A percentile compares a stretch with the other conserved stretches of the same genome.
Evolutionary conservation across 2,888 invertebrate genomes (phyloP).

Genomic region (Synergus gifuensis): DNA sequence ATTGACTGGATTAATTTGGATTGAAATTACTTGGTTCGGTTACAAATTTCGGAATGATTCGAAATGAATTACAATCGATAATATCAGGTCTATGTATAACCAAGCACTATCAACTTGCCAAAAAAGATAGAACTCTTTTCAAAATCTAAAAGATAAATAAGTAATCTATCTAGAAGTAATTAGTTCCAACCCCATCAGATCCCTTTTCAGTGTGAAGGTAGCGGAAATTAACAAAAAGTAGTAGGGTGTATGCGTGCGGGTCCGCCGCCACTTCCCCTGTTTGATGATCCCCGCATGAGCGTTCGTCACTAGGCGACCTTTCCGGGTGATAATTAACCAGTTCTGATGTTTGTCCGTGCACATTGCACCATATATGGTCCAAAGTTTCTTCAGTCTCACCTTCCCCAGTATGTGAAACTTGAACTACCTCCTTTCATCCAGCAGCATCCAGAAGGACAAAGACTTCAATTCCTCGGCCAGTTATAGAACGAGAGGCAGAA

Average conservation of each 20-base stretch:
- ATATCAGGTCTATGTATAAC: no score
- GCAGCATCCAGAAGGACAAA: neutral
- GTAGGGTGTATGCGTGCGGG: neutral
- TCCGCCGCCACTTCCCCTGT: constrained; percentile 2
- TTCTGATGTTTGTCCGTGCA: constrained; percentile 46
- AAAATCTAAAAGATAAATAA: no score
- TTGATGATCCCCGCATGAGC: constrained; percentile 57
- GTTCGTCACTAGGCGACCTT: constrained; percentile 66
- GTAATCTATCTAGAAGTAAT: neutral
- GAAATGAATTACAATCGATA: no score
- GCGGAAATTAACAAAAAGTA: constrained; percentile 1
- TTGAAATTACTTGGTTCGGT: no score
- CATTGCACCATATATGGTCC: constrained; percentile 52
- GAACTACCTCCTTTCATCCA: constrained; percentile 1
- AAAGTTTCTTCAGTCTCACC: constrained; percentile 43
- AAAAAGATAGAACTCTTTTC: no score
- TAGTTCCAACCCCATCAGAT: neutral
- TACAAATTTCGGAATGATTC: no score
- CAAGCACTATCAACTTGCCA: no score
- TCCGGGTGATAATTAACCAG: constrained; percentile 64
- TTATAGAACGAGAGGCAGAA: neutral
- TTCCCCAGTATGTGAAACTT: constrained; percentile 11
- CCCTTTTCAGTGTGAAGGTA: neutral
- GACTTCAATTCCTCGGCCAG: neutral
- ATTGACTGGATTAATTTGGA: no score